A percentile compares a stretch with the other conserved stretches of the same genome.
These are phyloP conservation scores for Bradypus variegatus DNA, from an alignment of 2,797 vertebrate species.

Conservation along the genomic window DNA sequence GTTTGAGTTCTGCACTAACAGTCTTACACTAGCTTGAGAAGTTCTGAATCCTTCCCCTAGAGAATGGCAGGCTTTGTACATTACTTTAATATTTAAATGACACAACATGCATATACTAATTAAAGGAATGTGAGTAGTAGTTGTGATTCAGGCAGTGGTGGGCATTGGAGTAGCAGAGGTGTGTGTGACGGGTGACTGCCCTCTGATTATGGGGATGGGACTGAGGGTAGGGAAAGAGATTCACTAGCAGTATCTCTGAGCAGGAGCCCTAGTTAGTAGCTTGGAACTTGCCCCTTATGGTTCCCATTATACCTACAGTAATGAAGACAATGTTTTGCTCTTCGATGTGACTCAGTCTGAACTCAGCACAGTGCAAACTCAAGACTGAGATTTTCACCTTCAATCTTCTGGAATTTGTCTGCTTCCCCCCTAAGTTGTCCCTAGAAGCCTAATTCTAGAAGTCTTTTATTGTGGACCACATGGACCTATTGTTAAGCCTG, in stretches of 20 bases:
- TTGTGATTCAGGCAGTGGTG: not conserved
- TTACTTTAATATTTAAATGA: not conserved
- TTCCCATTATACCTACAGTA: not conserved
- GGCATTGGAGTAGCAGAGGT: not conserved
- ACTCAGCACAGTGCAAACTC: not conserved
- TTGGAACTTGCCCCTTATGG: not conserved
- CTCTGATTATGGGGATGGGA: fast-evolving
- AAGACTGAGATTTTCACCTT: not conserved
- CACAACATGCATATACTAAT: not conserved
- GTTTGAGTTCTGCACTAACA: not conserved
- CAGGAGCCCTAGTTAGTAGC: not conserved
- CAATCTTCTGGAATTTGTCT: not conserved
- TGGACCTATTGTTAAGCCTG: not conserved
- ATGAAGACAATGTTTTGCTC: fast-evolving
- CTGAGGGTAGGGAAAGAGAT: too few species aligned
- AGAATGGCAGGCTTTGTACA: not conserved
- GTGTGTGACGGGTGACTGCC: not conserved
- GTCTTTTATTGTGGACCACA: not conserved
- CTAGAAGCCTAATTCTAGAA: not conserved
- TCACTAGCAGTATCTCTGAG: not conserved
- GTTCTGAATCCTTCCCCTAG: slow-evolving; percentile 17
- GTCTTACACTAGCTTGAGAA: not conserved
- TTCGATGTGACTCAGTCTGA: not conserved
- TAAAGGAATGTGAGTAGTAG: not conserved
- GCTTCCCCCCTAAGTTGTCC: not conserved